Conservation (phyloP, 2,888 invertebrate genomes). For the Epinotia brunnichana region DNA sequence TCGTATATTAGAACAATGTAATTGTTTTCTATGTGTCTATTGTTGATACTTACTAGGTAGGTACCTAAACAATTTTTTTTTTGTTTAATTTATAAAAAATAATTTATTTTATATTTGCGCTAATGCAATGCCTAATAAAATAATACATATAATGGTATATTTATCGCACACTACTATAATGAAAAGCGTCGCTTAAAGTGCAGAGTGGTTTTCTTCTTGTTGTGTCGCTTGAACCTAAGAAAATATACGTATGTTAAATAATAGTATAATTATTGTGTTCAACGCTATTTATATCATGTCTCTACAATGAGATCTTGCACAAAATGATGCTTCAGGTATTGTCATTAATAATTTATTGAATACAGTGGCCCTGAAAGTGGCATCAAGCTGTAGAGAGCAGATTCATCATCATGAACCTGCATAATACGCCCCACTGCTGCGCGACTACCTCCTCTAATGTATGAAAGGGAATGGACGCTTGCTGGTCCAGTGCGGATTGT, state of each 20-base stretch:
- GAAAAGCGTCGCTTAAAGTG: neutral
- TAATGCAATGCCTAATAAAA: slow-evolving; percentile 13
- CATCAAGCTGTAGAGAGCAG: neutral
- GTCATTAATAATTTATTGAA: neutral
- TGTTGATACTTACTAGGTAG: neutral
- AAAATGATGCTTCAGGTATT: neutral
- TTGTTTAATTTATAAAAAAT: neutral
- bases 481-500: neutral
- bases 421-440: too few relatives aligned
- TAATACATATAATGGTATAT: neutral
- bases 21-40: slow-evolving; percentile 3
- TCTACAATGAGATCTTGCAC: slow-evolving; percentile 6
- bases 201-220: neutral
- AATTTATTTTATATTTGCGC: slow-evolving; percentile 8
- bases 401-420: neutral
- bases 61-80: neutral
- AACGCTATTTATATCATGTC: neutral
- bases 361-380: neutral
- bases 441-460: neutral
- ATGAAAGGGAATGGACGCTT: neutral
- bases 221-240: too few relatives aligned
- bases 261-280: slow-evolving; percentile 10
- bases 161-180: neutral
- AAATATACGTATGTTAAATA: neutral
- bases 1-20: neutral